phyloP scores from a whole-genome alignment of 2,797 vertebrate species.

The Pteronotus mesoamericanus region DNA sequence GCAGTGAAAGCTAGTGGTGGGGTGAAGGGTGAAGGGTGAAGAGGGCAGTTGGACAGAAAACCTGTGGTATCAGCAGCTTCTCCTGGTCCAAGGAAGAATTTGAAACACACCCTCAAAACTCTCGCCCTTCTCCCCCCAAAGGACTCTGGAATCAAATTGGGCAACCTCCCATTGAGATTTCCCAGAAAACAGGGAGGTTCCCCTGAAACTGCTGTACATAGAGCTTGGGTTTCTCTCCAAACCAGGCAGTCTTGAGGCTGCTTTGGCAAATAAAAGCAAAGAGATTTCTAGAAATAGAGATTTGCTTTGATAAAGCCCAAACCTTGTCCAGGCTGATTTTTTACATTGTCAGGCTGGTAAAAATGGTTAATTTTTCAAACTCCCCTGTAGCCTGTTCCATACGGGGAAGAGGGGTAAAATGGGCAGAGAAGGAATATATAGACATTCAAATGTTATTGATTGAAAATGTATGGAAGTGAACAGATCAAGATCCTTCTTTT shows the following conservation, averaged over 20 bases:
- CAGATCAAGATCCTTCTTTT: neutral
- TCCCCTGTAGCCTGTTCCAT: neutral
- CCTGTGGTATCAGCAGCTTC: neutral
- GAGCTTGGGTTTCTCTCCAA: neutral
- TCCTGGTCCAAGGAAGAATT: neutral
- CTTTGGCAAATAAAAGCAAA: neutral
- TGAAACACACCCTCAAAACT: neutral
- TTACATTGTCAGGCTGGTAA: neutral
- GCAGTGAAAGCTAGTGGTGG: neutral
- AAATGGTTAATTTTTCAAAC: neutral
- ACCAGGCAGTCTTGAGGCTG: neutral
- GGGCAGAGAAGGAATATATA: neutral
- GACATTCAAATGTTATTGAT: neutral
- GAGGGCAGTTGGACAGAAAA: neutral
- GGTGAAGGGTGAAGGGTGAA: neutral
- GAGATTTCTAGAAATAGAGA: neutral
- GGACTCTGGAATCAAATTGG: neutral
- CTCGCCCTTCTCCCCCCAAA: neutral
- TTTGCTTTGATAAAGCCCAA: neutral
- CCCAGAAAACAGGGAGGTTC: neutral
- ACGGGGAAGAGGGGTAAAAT: neutral
- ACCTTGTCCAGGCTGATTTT: neutral
- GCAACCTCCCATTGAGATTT: neutral
- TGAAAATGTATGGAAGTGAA: neutral
- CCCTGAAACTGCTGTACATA: neutral